Evolutionary conservation across 1,140 invertebrate species (phyloP).

Genomic region (Drosophila triauraria): DNA sequence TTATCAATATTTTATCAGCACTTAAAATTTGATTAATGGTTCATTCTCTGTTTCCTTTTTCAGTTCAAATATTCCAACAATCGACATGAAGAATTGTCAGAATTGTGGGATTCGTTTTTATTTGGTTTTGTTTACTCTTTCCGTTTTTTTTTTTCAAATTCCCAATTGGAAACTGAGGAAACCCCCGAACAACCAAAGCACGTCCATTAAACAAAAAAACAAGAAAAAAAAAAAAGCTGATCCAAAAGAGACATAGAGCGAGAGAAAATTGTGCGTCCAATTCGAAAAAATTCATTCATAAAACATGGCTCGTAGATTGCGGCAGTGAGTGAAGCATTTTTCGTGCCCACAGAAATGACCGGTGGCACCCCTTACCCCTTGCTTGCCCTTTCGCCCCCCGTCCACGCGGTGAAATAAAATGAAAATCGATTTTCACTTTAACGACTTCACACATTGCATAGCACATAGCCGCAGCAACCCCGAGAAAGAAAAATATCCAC

Average conservation of each 20-base stretch:
- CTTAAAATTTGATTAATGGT: constrained; percentile 72
- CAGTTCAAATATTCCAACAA: constrained; percentile 72
- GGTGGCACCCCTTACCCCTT: not conserved
- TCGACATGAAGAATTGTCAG: constrained; percentile 35
- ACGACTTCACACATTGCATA: constrained; percentile 71
- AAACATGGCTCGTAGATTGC: constrained; percentile 76
- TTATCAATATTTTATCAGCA: constrained; percentile 68
- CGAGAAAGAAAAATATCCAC: constrained; percentile 55
- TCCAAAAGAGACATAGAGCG: constrained; percentile 27
- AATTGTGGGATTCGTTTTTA: constrained; percentile 20
- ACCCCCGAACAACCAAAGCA: constrained; percentile 33
- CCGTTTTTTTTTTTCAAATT: constrained; percentile 18
- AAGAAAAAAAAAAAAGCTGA: constrained; percentile 11
- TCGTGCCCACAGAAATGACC: constrained; percentile 49
- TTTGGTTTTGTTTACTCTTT: constrained; percentile 16
- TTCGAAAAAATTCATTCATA: constrained; percentile 82
- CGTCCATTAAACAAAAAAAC: constrained; percentile 57
- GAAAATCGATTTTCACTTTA: constrained; percentile 81
- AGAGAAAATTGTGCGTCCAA: constrained; percentile 70
- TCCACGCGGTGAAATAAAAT: constrained; percentile 73
- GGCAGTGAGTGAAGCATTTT: constrained; percentile 68
- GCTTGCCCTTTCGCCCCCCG: not conserved
- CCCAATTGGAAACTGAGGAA: constrained; percentile 18
- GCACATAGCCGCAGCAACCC: constrained; percentile 15
- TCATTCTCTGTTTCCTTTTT: constrained; percentile 38